These are phyloP conservation scores for Andrena praecox DNA, from an alignment of 2,888 invertebrate genomes.

Conservation along the genomic window DNA sequence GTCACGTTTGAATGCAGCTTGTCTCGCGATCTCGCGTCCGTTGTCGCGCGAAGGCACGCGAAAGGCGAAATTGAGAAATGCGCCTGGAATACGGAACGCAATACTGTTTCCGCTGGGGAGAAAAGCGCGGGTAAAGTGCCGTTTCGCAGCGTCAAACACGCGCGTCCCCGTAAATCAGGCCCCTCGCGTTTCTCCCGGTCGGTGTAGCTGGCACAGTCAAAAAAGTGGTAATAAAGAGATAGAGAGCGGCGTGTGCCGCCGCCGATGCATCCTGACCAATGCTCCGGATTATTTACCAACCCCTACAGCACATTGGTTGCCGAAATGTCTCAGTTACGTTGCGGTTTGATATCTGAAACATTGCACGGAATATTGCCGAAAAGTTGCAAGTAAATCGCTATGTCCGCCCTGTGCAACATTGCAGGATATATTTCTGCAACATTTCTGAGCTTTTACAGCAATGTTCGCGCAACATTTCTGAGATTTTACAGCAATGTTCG, in stretches of 20 bases:
- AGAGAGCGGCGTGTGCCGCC: slow-evolving; percentile 29
- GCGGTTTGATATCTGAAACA: too few relatives aligned
- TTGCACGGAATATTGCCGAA: too few relatives aligned
- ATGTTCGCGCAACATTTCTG: too few relatives aligned
- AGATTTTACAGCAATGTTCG: too few relatives aligned
- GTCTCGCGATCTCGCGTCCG: background rate
- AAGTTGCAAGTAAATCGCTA: too few relatives aligned
- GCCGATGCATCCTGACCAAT: slow-evolving; percentile 21
- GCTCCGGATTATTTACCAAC: slow-evolving; percentile 51
- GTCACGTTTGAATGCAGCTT: slow-evolving; percentile 31
- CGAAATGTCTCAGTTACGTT: too few relatives aligned
- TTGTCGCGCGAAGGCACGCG: background rate
- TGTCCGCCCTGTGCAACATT: too few relatives aligned
- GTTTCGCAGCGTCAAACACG: slow-evolving; percentile 15
- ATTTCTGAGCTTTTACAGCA: too few relatives aligned
- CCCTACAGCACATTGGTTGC: too few relatives aligned
- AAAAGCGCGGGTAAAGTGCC: slow-evolving; percentile 14
- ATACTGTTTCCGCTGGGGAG: background rate
- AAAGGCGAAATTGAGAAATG: slow-evolving; percentile 8
- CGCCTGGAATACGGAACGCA: background rate
- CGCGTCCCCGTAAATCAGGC: slow-evolving; percentile 50
- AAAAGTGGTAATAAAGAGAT: slow-evolving; percentile 63
- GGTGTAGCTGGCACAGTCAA: slow-evolving; percentile 32
- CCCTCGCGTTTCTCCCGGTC: slow-evolving; percentile 18
- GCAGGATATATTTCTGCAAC: too few relatives aligned